Evolutionary conservation across 2,888 invertebrate genomes (phyloP).

Genomic region (Lasioglossum oenotherae): DNA sequence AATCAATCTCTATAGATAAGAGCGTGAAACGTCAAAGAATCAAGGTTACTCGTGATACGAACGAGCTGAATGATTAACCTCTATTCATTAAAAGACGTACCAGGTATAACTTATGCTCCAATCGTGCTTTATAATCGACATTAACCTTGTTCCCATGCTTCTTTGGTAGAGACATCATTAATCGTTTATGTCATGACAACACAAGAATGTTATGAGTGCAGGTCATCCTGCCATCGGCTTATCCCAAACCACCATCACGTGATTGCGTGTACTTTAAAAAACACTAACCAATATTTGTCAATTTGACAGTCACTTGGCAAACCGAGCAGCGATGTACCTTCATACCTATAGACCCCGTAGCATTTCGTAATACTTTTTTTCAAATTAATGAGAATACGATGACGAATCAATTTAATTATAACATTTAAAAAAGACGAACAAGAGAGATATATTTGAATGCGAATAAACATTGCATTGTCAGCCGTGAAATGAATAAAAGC

Average conservation of each 20-base stretch:
- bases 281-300: conserved; percentile 38
- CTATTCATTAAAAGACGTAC: conserved; percentile 80
- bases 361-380: not conserved
- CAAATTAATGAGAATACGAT: not conserved
- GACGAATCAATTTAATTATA: not conserved
- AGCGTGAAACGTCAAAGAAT: not conserved
- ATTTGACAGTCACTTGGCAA: conserved; percentile 45
- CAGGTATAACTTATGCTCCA: conserved; percentile 87
- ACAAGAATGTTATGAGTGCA: conserved; percentile 38
- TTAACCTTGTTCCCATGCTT: conserved; percentile 81
- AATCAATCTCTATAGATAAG: not conserved
- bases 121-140: conserved; percentile 86
- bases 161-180: conserved; percentile 80
- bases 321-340: conserved; percentile 44
- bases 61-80: conserved; percentile 51
- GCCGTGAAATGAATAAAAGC: not conserved
- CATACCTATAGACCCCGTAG: conserved; percentile 7
- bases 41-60: conserved; percentile 11
- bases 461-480: not conserved
- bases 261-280: conserved; percentile 41
- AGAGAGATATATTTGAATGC: no score
- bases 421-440: not conserved
- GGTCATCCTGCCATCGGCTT: conserved; percentile 51
- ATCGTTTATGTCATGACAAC: conserved; percentile 67
- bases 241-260: conserved; percentile 29